Evolutionary conservation across 1,140 invertebrate genomes (phyloP).

Genomic region (Habropoda laboriosa): DNA sequence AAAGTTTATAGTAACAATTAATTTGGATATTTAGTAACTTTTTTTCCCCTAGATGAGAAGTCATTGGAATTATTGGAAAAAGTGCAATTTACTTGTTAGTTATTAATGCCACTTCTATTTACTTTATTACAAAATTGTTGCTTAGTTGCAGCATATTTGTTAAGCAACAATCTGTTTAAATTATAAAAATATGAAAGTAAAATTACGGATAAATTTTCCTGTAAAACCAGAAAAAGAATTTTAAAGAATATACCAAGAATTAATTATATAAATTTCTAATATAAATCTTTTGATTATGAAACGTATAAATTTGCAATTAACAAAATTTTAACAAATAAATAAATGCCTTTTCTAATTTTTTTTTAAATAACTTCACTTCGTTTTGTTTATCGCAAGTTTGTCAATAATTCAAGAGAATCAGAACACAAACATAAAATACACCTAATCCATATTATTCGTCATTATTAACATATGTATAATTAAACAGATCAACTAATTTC

Average conservation of each 20-base stretch:
- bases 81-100: background rate
- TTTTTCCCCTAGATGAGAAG: no score
- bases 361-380: background rate
- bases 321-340: no score
- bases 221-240: no score
- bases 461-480: background rate
- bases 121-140: background rate
- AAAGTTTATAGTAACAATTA: background rate
- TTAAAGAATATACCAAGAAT: no score
- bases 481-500: background rate
- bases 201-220: background rate
- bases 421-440: background rate
- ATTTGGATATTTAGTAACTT: background rate
- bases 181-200: background rate
- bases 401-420: background rate
- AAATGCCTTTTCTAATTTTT: background rate
- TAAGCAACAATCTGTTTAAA: background rate
- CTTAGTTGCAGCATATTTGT: background rate
- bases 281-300: no score
- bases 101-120: background rate
- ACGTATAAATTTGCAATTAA: no score
- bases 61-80: no score
- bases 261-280: no score
- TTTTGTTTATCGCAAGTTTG: background rate
- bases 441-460: background rate